Evolutionary conservation across 2,888 invertebrate species (phyloP), one percentile per base, ranked within the genome.

Genomic region (Mythimna vitellina): DNA sequence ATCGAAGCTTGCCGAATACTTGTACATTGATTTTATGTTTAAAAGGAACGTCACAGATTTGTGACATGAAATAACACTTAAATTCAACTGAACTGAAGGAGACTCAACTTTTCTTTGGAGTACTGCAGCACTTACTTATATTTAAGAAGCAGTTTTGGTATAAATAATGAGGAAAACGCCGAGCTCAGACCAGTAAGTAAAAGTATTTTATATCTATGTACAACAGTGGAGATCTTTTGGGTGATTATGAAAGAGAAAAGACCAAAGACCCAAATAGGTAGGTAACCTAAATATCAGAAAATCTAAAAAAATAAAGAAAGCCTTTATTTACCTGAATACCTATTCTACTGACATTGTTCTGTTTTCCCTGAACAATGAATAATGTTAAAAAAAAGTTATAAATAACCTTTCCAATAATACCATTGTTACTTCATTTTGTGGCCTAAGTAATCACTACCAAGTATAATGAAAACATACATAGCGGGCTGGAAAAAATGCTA

Each of bases 401-500:
- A 65, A 78, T 67, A 51, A 57, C 51, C 29, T 82, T 61, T 51
- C n/a, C 46, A 60, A 61, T 67, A 62, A 51, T 60, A 57, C 38
- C 57, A 80, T 84, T 86, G 85, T 84, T 81, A 72, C 70, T 69
- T 64, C 70, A 75, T 82, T 72, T 78, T 58, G 56, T 78, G 58
- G 72, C 72, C 80, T 73, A 70, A 82, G 85, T 86, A 85, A 85
- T 86, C 76, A 80, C 71, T 73, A 58, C 78, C 63, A 72, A 72
- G 72, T 80, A 79, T 79, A 78, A 85, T 80, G 76, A 70, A 73
- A 82, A 75, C 76, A 82, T 74, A 85, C 70, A 77, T 73, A 68
- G 71, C 54, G 60, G 65, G 72, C 69, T 68, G 58, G 51, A 63
- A 86, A 73, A 85, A 78, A 70, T 58, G 5, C 42, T 62, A 69